Evolutionary conservation across 2,113 vertebrate genomes (phyloP).

Genomic region (Pelecanoides urinatrix): DNA sequence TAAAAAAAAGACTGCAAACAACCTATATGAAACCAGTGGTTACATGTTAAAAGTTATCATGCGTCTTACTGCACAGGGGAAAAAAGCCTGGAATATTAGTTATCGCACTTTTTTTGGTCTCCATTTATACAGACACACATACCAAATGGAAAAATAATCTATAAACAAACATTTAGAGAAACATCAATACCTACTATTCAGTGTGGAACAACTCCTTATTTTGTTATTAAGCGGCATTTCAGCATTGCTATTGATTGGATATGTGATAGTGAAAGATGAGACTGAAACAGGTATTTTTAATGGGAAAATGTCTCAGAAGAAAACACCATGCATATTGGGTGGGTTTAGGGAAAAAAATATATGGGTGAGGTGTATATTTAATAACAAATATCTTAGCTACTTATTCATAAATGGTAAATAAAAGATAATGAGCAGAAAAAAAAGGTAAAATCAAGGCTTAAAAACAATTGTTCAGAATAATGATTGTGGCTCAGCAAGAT

Average conservation of each 20-base stretch:
- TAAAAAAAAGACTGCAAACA: neutral
- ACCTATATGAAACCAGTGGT: neutral
- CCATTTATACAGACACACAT: neutral
- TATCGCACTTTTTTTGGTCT: neutral
- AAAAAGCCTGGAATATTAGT: neutral
- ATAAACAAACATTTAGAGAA: slow-evolving; percentile 40
- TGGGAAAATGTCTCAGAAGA: neutral
- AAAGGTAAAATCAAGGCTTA: neutral
- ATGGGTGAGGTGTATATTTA: neutral
- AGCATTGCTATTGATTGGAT: slow-evolving; percentile 29
- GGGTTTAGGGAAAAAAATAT: neutral
- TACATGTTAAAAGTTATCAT: neutral
- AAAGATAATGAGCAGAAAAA: neutral
- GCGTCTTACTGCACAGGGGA: neutral
- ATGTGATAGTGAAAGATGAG: slow-evolving; percentile 15
- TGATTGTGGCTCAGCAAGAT: neutral
- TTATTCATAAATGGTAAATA: neutral
- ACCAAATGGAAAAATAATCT: slow-evolving; percentile 28
- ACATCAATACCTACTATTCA: slow-evolving; percentile 35
- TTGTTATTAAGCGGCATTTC: slow-evolving; percentile 59
- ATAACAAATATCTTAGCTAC: neutral
- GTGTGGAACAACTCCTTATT: neutral
- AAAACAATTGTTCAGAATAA: neutral
- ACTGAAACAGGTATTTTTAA: neutral
- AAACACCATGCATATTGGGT: neutral